Evolutionary conservation across 1,140 invertebrate genomes (phyloP).

Genomic region (Drosophila punjabiensis): DNA sequence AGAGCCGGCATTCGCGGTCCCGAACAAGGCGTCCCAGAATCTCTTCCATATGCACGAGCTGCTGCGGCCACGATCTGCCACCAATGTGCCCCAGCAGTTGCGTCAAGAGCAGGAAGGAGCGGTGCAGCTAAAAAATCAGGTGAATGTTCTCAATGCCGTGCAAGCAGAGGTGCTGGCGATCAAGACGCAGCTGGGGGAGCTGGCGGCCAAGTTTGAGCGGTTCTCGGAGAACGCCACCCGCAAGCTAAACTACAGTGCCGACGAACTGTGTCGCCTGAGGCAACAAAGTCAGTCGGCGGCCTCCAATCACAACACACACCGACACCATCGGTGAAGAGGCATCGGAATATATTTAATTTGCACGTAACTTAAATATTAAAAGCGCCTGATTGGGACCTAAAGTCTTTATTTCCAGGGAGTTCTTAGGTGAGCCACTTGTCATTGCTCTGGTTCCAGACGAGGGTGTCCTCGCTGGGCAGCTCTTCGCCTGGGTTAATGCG

Average conservation of each 20-base stretch:
- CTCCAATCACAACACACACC: slow-evolving; percentile 35
- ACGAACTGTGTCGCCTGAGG: slow-evolving; percentile 73
- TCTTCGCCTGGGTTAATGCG: slow-evolving; percentile 50
- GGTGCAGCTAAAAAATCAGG: slow-evolving; percentile 63
- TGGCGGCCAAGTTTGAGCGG: slow-evolving; percentile 68
- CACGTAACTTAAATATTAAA: slow-evolving; percentile 15
- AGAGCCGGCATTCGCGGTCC: not conserved
- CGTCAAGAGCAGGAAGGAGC: slow-evolving; percentile 59
- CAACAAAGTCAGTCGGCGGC: slow-evolving; percentile 49
- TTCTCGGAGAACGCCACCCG: slow-evolving; percentile 71
- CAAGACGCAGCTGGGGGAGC: slow-evolving; percentile 60
- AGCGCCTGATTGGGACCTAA: not conserved
- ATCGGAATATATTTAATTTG: slow-evolving; percentile 10
- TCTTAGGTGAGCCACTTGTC: slow-evolving; percentile 75
- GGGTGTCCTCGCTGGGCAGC: slow-evolving; percentile 51
- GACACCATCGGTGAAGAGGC: slow-evolving; percentile 45
- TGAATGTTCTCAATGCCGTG: slow-evolving; percentile 61
- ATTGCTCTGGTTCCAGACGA: slow-evolving; percentile 79
- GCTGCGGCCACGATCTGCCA: slow-evolving; percentile 75
- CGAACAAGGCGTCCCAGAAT: slow-evolving; percentile 20
- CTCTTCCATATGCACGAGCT: slow-evolving; percentile 69
- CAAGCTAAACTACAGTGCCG: slow-evolving; percentile 73
- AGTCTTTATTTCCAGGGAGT: not conserved
- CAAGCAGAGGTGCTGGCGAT: slow-evolving; percentile 60
- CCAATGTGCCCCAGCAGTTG: slow-evolving; percentile 78